Base-by-base conservation (phyloP, 2,797 vertebrate species). In the Anniella stebbinsi region DNA sequence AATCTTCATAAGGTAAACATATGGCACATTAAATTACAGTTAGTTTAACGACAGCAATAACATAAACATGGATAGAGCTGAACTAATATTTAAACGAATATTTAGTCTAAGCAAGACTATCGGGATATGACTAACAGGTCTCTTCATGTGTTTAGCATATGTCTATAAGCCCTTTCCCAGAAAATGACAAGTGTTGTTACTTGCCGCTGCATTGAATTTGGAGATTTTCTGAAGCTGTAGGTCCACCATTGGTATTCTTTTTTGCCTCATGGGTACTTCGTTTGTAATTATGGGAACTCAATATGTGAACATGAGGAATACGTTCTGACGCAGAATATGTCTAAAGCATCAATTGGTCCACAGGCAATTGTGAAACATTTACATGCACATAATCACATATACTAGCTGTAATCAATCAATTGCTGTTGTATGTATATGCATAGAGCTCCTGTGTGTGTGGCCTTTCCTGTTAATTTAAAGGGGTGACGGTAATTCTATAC, bases 1-100 rank as follows among this genome's bases (percentile, higher is more conserved):
- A 88, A 86, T 80, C 48, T 87, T 30, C 25, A 77, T 90, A 89
- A 86, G 72, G 33, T 60, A 75, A 89, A 80, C 82, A 85, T 73
- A 82, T 78, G 82, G 28, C 45, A 84, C 48, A 54, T 54, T 54
- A 89, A 54, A 83, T 83, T 83, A 75, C 23, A 77, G 41, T 36
- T 75, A 75, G 76, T 84, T 84, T 84, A 77, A 84, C 21, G 28
- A 66, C 41, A 89, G 23, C 30, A 69, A 54, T 77, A 77, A 88
- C 7, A 76, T 88, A 88, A 88, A 88, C 33, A 76, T 66, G 72
- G 15, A 48, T 60, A 69, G 33, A 84, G 51, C 18, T 77, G 28
- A 63, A 36, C 36, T 51, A 76, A 83, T 76, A 77, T 38, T 84
- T 23, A 67, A 54, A 38, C 23, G 38, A 77, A 51, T 9, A 89